These are phyloP conservation scores for Sminthurinus signatus DNA, from an alignment of 1,140 invertebrate species.

Conservation along the genomic window DNA sequence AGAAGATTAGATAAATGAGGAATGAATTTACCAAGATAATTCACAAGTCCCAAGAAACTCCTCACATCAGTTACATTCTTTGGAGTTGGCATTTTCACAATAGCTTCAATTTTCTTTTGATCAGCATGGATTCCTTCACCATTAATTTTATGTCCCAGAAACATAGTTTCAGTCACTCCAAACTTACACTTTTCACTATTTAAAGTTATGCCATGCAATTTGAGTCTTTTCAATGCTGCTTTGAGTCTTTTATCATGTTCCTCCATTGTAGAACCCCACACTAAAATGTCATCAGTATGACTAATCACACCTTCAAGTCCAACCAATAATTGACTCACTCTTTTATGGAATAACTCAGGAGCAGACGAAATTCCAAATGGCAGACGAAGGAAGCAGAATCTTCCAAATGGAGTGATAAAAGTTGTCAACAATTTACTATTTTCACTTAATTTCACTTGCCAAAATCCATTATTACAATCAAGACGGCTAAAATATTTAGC, in stretches of 20 bases:
- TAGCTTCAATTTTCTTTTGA: slow-evolving; percentile 43
- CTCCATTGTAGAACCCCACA: slow-evolving; percentile 44
- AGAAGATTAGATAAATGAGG: not conserved
- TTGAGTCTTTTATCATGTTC: slow-evolving; percentile 42
- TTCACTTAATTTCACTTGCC: slow-evolving; percentile 14
- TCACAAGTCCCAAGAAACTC: not conserved
- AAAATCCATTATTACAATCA: slow-evolving; percentile 42
- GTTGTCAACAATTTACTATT: slow-evolving; percentile 38
- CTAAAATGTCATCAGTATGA: slow-evolving; percentile 53
- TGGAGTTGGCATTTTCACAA: slow-evolving; percentile 39
- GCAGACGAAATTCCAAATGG: slow-evolving; percentile 49
- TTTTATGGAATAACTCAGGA: slow-evolving; percentile 49
- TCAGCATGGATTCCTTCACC: slow-evolving; percentile 45
- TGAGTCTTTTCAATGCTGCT: slow-evolving; percentile 18
- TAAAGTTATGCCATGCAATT: slow-evolving; percentile 29
- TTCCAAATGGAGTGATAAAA: slow-evolving; percentile 43
- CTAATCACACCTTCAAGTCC: slow-evolving; percentile 43
- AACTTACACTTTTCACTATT: slow-evolving; percentile 42
- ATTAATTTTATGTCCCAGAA: slow-evolving; percentile 46
- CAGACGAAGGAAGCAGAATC: slow-evolving; percentile 46
- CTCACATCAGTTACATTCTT: slow-evolving; percentile 28
- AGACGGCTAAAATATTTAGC: slow-evolving; percentile 43
- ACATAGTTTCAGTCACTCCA: slow-evolving; percentile 41
- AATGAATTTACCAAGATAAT: slow-evolving; percentile 13
- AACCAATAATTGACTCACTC: slow-evolving; percentile 48